These are phyloP conservation scores for Spinus pinus DNA, from an alignment of 2,797 vertebrate genomes.

Conservation along the genomic window DNA sequence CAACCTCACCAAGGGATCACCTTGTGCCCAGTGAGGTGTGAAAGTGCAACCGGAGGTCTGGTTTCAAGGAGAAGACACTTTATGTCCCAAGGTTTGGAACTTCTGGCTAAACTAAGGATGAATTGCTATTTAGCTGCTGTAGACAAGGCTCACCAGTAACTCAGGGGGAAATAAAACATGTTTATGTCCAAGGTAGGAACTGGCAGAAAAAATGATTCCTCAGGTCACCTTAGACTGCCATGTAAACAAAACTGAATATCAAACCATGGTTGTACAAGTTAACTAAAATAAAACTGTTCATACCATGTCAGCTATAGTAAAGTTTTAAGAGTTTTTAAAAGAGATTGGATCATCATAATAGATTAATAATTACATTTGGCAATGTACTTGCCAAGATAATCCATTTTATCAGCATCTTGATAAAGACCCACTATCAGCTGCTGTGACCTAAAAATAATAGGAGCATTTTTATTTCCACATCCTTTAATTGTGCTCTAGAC, in stretches of 20 bases:
- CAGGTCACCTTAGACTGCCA: slow-evolving; percentile 43
- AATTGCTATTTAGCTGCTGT: background rate
- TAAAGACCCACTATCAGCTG: background rate
- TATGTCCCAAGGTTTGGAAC: background rate
- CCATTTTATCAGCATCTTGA: background rate
- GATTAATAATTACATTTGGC: slow-evolving; percentile 14
- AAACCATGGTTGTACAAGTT: background rate
- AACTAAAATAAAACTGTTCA: background rate
- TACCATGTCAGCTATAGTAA: background rate
- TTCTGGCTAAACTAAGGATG: background rate
- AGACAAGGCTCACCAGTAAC: background rate
- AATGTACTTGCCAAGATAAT: background rate
- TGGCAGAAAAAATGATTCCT: slow-evolving; percentile 28
- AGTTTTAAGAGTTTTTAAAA: background rate
- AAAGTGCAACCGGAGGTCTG: background rate
- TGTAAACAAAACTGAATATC: slow-evolving; percentile 40
- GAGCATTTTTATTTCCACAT: background rate
- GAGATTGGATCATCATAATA: slow-evolving; percentile 1
- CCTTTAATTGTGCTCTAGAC: background rate
- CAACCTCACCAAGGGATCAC: background rate
- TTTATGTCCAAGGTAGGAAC: slow-evolving; percentile 22
- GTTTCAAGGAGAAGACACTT: background rate
- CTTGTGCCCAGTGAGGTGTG: background rate
- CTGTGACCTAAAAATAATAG: background rate
- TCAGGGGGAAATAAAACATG: background rate